Percentiles rank a stretch among this genome's conserved stretches.
Conservation (phyloP, 2,113 vertebrate species). For the Ptychochromis oligacanthus region DNA sequence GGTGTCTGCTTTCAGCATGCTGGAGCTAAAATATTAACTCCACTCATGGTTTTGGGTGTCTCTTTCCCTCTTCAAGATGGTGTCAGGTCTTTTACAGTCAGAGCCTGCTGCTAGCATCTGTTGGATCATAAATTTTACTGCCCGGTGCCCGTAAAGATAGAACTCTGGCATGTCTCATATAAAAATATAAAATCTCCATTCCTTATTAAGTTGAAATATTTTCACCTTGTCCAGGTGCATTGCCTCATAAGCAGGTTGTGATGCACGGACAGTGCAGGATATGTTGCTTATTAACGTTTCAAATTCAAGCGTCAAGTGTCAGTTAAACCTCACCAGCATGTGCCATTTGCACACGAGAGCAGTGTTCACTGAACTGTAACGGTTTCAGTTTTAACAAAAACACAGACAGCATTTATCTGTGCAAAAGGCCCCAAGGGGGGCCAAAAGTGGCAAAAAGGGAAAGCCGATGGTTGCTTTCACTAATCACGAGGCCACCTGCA, state of each 20-base stretch:
- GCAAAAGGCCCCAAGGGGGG: constrained; percentile 40
- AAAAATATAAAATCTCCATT: not conserved
- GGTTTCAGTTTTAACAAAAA: constrained; percentile 58
- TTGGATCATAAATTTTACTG: constrained; percentile 58
- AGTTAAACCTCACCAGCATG: not conserved
- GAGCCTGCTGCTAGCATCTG: constrained; percentile 56
- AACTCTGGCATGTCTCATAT: not conserved
- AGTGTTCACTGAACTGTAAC: constrained; percentile 18
- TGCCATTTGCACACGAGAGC: not conserved
- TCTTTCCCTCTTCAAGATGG: constrained; percentile 33
- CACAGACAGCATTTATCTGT: constrained; percentile 40
- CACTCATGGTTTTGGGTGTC: constrained; percentile 2
- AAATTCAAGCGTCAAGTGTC: not conserved
- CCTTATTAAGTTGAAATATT: not conserved
- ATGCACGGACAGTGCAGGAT: not conserved
- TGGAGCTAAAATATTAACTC: not conserved
- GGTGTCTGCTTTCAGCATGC: not conserved
- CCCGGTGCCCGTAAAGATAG: constrained; percentile 2
- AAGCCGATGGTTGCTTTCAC: constrained; percentile 46
- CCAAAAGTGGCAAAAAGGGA: constrained; percentile 48
- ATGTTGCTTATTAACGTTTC: not conserved
- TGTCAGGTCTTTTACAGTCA: constrained; percentile 59
- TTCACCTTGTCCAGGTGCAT: not conserved
- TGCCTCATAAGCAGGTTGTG: not conserved
- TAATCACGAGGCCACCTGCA: constrained; percentile 58